Evolutionary conservation across 2,888 invertebrate genomes (phyloP).

Genomic region (Panopea generosa): DNA sequence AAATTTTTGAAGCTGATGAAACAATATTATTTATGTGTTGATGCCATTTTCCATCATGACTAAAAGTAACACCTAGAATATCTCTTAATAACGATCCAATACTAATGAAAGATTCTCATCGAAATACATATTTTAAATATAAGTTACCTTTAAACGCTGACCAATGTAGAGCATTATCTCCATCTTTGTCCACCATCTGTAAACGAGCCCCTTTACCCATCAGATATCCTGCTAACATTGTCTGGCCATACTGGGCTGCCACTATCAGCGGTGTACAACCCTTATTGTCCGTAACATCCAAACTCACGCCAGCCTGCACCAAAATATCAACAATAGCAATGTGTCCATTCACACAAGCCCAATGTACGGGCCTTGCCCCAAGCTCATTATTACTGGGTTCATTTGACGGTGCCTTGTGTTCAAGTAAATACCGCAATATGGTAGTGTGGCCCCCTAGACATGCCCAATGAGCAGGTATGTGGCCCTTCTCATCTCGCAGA

Average conservation of each 20-base stretch:
- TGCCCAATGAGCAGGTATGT: conserved; percentile 97
- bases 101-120: neutral
- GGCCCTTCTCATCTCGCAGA: conserved; percentile 95
- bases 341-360: conserved; percentile 97
- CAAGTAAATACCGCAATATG: conserved; percentile 94
- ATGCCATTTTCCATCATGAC: too few relatives aligned
- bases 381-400: conserved; percentile 94
- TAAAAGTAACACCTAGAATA: too few relatives aligned
- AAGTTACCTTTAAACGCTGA: conserved; percentile 93
- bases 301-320: conserved; percentile 90
- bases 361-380: conserved; percentile 96
- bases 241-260: conserved; percentile 96
- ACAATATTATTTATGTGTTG: too few relatives aligned
- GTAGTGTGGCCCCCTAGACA: conserved; percentile 96
- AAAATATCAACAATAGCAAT: conserved; percentile 93
- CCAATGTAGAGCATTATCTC: conserved; percentile 97
- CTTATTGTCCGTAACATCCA: conserved; percentile 96
- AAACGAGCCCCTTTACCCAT: conserved; percentile 95
- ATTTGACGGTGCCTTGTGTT: conserved; percentile 91
- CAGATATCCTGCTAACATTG: conserved; percentile 95
- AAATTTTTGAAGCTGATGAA: too few relatives aligned
- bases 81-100: too few relatives aligned
- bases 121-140: too few relatives aligned
- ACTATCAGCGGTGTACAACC: conserved; percentile 93
- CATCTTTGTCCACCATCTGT: conserved; percentile 95